Evolutionary conservation across 2,888 invertebrate genomes (phyloP).

Genomic region (Hoplodrina ambigua): DNA sequence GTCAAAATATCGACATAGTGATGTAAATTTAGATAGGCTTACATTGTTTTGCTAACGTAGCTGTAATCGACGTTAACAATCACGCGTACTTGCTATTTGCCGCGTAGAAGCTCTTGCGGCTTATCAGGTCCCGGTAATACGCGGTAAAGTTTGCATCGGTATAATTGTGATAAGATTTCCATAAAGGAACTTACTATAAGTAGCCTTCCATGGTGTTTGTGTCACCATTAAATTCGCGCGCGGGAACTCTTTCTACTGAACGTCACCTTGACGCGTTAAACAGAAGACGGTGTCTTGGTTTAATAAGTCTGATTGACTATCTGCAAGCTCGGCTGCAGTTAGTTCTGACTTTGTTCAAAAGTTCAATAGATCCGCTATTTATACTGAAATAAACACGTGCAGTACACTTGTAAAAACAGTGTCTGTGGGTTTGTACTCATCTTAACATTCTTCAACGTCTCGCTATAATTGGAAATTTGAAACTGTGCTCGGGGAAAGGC

Average conservation of each 20-base stretch:
- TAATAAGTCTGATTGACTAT: not conserved
- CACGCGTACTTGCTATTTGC: slow-evolving; percentile 47
- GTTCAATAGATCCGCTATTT: not conserved
- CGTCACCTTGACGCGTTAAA: not conserved
- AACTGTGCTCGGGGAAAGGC: slow-evolving; percentile 1
- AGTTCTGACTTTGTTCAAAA: not conserved
- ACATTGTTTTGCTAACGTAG: slow-evolving; percentile 75
- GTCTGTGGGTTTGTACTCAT: slow-evolving; percentile 2
- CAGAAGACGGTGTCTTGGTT: not conserved
- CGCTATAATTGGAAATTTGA: slow-evolving; percentile 12
- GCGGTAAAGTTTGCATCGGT: slow-evolving; percentile 47
- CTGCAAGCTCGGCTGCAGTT: not conserved
- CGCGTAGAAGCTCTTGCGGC: slow-evolving; percentile 44
- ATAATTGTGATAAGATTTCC: slow-evolving; percentile 34
- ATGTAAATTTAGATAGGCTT: slow-evolving; percentile 79
- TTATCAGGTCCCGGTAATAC: slow-evolving; percentile 21
- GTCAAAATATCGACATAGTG: slow-evolving; percentile 83
- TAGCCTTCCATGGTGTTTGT: slow-evolving; percentile 10
- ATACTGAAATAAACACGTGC: not conserved
- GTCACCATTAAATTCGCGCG: slow-evolving; percentile 12
- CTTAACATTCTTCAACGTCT: slow-evolving; percentile 19
- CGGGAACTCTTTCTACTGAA: slow-evolving; percentile 22
- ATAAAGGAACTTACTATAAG: slow-evolving; percentile 14
- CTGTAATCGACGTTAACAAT: slow-evolving; percentile 52
- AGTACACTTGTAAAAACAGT: not conserved